Evolutionary conservation across 2,113 vertebrate genomes (phyloP), one percentile per base, ranked within the genome.

Genomic region (Pangasianodon hypophthalmus): DNA sequence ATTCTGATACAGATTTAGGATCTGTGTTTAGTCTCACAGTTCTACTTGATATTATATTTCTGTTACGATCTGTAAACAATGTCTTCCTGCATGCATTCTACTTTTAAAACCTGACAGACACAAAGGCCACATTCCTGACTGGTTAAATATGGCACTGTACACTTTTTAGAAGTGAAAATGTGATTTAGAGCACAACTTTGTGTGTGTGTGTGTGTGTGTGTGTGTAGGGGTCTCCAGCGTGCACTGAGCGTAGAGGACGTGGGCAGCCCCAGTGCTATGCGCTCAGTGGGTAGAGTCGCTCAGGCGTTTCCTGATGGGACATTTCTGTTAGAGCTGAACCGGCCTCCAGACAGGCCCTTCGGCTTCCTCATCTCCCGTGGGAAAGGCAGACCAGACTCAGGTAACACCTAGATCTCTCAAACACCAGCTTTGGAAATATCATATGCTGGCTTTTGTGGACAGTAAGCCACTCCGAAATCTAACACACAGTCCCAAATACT

Each of bases 161-260:
- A 46, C 13, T 14, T 81, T 81, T 29, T 50, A n/a, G 32, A 37
- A 24, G 6, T 71, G 3, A 67, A 67, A 67, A 8, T 81, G 32
- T 52, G 62, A 21, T 69, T 44, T 88, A 21, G 9, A 60, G 26
- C 21, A 58, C 14, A 69, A 4, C 24, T 44, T 29, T 69, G 26
- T 48, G 19, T 71, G 85, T 80, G 44, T 86, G 41, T 82, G n/a
- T 87, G 46, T 85, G 26, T 85, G 44, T 83, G 64, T 91, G 77
- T 91, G 58, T 88, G 89, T 83, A 94, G 93, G 79, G 86, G 56
- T 10, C 80, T 91, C 18, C 88, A 93, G 90, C 95, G 93, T 24
- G 92, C 96, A 0, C 95, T 98, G 89, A 97, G 96, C 0, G 94
- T 96, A 56, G 96, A 97, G 89, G 97, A 98, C 0, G 96, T 98